Evolutionary conservation across 2,888 invertebrate species (phyloP).

Genomic region (Cheilosia pagana): DNA sequence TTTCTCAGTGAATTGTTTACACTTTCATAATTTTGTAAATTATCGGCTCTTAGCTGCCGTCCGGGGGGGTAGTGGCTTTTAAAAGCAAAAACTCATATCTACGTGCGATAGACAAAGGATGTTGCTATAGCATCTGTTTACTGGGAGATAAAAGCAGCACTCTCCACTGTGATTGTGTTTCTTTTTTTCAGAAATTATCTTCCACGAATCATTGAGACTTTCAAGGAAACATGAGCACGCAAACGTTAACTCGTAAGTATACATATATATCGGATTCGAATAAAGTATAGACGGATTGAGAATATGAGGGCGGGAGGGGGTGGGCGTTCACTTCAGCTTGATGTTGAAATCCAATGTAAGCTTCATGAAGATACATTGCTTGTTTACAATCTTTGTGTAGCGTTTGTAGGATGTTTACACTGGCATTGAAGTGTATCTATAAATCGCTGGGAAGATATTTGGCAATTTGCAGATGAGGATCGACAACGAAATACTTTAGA

Average conservation of each 20-base stretch:
- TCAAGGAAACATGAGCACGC: not conserved
- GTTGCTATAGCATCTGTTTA: not conserved
- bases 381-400: not conserved
- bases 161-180: not conserved
- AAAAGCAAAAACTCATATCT: not conserved
- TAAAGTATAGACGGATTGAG: not conserved
- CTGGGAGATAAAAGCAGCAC: not conserved
- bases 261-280: not conserved
- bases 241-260: not conserved
- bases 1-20: constrained; percentile 2
- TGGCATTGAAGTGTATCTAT: constrained; percentile 6
- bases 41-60: not conserved
- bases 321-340: not conserved
- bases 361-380: constrained; percentile 2
- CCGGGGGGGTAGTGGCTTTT: not conserved
- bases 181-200: not conserved
- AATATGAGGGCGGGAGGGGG: not conserved
- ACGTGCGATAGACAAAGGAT: not conserved
- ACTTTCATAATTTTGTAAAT: not conserved
- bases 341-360: constrained; percentile 3
- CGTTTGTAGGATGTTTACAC: constrained; percentile 1
- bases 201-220: not conserved
- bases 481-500: not conserved
- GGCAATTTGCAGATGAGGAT: constrained; percentile 7
- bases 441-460: constrained; percentile 8